phyloP scores from a whole-genome alignment of 2,113 vertebrate genomes.

The Syngnathus scovelli region DNA sequence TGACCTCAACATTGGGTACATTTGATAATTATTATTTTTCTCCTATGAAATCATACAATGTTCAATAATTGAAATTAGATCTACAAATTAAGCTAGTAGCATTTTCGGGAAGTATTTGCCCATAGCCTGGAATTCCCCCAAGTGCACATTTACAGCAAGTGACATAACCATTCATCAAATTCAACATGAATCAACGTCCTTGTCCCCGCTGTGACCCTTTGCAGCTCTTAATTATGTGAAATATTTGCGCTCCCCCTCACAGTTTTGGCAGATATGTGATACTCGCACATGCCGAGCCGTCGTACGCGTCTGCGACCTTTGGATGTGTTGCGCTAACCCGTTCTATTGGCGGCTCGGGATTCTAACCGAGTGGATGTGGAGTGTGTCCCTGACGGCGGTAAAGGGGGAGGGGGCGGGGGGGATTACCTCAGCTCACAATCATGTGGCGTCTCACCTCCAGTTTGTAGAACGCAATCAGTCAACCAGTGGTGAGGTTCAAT shows the following conservation, averaged over 20 bases:
- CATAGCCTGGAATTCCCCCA: too few relatives aligned
- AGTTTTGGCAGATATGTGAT: constrained; percentile 57
- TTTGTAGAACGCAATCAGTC: constrained; percentile 56
- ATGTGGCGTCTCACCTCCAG: constrained; percentile 51
- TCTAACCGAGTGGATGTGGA: constrained; percentile 42
- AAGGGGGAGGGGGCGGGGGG: constrained; percentile 3
- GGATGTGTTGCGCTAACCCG: constrained; percentile 29
- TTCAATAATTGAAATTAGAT: too few relatives aligned
- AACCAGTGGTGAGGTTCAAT: constrained; percentile 11
- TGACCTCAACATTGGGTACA: not conserved
- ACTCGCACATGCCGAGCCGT: constrained; percentile 38
- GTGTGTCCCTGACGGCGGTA: constrained; percentile 34
- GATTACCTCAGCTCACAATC: constrained; percentile 67
- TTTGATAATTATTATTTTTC: too few relatives aligned
- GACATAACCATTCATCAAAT: not conserved
- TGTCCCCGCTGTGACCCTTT: constrained; percentile 34
- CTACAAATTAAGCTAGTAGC: too few relatives aligned
- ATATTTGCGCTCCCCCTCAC: constrained; percentile 52
- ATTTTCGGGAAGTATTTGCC: too few relatives aligned
- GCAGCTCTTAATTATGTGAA: constrained; percentile 37
- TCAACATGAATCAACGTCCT: constrained; percentile 11
- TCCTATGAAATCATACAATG: too few relatives aligned
- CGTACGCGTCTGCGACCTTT: constrained; percentile 34
- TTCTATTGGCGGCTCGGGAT: constrained; percentile 38
- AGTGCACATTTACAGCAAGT: too few relatives aligned